Conservation (phyloP, 1,140 invertebrate genomes). For the Diachasmimorpha longicaudata region DNA sequence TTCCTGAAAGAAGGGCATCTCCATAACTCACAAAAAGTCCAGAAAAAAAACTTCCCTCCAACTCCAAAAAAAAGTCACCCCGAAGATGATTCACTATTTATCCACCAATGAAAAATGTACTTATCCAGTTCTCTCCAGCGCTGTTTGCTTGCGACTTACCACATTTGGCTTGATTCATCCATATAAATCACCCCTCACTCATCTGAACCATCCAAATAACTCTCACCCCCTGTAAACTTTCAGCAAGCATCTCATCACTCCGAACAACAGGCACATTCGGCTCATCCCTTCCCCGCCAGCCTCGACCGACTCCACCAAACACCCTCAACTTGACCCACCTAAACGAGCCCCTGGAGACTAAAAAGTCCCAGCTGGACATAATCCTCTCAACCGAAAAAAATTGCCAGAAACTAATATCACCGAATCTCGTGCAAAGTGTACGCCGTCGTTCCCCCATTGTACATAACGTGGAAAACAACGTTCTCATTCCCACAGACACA, state of each 20-base stretch:
- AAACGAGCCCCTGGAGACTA: constrained; percentile 54
- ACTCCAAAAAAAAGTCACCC: neutral
- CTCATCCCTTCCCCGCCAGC: constrained; percentile 62
- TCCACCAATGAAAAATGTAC: neutral
- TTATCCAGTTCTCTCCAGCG: neutral
- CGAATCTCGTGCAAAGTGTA: constrained; percentile 58
- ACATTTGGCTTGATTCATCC: neutral
- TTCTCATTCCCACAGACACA: constrained; percentile 62
- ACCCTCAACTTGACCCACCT: constrained; percentile 74
- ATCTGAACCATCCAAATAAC: neutral
- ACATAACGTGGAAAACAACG: constrained; percentile 63
- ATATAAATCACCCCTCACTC: neutral
- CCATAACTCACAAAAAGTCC: too few species aligned
- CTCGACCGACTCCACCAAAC: constrained; percentile 81
- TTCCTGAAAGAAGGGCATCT: too few species aligned
- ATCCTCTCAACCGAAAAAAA: constrained; percentile 53
- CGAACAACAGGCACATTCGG: constrained; percentile 47
- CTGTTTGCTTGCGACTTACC: neutral
- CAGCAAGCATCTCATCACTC: constrained; percentile 27
- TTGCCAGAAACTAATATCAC: constrained; percentile 55
- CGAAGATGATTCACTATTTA: neutral
- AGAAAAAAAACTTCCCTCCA: too few species aligned
- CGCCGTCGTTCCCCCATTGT: constrained; percentile 55
- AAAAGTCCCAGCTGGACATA: constrained; percentile 45
- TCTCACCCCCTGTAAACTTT: neutral